A percentile compares a stretch with the other conserved stretches of the same genome.
These are phyloP conservation scores for Edolisoma coerulescens DNA, from an alignment of 2,113 vertebrate genomes.

Conservation along the genomic window DNA sequence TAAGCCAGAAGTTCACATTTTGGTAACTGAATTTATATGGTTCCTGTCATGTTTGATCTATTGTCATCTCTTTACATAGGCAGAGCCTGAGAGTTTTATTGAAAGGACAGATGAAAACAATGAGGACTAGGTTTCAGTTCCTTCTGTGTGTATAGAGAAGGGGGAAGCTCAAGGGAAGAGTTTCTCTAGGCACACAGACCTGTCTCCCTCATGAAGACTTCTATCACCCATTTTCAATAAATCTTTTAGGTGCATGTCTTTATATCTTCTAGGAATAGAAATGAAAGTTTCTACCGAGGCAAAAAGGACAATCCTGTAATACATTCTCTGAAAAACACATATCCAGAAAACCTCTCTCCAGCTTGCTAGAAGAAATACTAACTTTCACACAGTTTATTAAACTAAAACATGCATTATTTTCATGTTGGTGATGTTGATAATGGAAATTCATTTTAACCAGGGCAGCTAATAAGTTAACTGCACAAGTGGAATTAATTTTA, in stretches of 20 bases:
- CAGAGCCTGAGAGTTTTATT: background rate
- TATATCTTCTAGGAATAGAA: background rate
- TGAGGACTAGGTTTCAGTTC: background rate
- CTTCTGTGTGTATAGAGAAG: background rate
- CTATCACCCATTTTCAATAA: background rate
- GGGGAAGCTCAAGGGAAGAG: background rate
- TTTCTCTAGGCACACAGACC: background rate
- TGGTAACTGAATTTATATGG: background rate
- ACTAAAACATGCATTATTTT: background rate
- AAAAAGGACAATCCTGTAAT: background rate
- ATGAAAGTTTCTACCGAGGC: background rate
- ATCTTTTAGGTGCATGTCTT: background rate
- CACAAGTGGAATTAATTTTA: background rate
- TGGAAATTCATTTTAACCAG: background rate
- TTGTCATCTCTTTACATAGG: background rate
- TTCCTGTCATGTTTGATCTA: background rate
- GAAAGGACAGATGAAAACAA: background rate
- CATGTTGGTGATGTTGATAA: background rate
- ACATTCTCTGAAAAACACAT: background rate
- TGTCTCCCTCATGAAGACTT: background rate
- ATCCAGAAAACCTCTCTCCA: background rate
- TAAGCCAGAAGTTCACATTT: background rate
- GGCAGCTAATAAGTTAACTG: background rate
- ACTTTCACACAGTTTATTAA: background rate
- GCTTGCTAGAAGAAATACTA: background rate